A percentile compares a stretch with the other conserved stretches of the same genome.
Evolutionary conservation across 2,888 invertebrate genomes (phyloP).

Genomic region (Pristionchus entomophagus): DNA sequence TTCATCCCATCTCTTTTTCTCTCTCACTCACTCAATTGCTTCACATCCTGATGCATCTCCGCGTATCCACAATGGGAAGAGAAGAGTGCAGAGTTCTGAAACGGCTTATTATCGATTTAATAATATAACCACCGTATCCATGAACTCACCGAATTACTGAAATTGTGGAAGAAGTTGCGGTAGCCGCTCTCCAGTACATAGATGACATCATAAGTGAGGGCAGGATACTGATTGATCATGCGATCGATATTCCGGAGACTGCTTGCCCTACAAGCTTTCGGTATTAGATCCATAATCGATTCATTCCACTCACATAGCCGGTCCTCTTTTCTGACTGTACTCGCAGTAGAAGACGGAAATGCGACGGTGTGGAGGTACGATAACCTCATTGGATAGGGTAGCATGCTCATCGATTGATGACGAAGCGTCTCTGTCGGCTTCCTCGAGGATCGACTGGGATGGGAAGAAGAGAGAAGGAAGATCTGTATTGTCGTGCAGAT

Average conservation of each 20-base stretch:
- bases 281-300: too few relatives aligned
- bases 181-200: conserved; percentile 94
- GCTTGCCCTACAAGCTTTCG: conserved; percentile 79
- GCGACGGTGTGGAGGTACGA: conserved; percentile 78
- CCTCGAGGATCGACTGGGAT: background rate
- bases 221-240: conserved; percentile 85
- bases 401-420: too few relatives aligned
- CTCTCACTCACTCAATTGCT: background rate
- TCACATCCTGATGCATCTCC: conserved; percentile 19
- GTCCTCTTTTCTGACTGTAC: conserved; percentile 95
- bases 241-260: conserved; percentile 89
- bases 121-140: background rate
- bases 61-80: conserved; percentile 37
- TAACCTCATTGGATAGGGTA: background rate
- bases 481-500: conserved; percentile 53
- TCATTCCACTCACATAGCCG: conserved; percentile 92
- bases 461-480: conserved; percentile 55
- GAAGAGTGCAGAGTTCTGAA: conserved; percentile 42
- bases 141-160: conserved; percentile 15
- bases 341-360: conserved; percentile 97
- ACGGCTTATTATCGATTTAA: background rate
- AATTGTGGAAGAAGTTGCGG: conserved; percentile 82
- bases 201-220: conserved; percentile 88
- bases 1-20: too few relatives aligned
- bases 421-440: background rate